Evolutionary conservation across 2,113 vertebrate genomes (phyloP), one percentile per base, ranked within the genome.

Genomic region (Ascaphus truei): DNA sequence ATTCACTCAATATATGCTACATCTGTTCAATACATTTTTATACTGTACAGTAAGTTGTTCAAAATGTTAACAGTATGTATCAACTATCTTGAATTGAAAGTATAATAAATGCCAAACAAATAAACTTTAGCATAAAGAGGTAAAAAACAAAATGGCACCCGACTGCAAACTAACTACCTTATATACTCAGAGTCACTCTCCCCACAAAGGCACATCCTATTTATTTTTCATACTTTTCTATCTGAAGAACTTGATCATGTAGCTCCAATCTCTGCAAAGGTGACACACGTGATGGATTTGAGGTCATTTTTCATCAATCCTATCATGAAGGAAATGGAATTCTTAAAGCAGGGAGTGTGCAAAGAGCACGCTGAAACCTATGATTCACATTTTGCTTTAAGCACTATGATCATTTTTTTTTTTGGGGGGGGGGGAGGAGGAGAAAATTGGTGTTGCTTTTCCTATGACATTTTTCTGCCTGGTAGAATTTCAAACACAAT

Each of bases 231-330:
- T 69, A 60, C 56, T 51, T 69, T 69, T 60, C 66, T 69, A 39
- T 69, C 66, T 69, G 66, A 69, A 69, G 66, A 48, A 69, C 20
- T 56, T 60, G 66, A 60, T 69, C 66, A 69, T 69, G 56, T 69
- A 69, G 66, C 60, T 69, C 66, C 50, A 60, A 60, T 60, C 56
- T 60, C 66, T 60, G 66, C 56, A 60, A 50, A 69, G 66, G 66
- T 69, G 66, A 69, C 66, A 69, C 51, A 60, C 60, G 66, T 60
- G 66, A 69, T 69, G 66, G 30, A 69, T 60, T 60, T 51, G 56
- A 69, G 66, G 66, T 69, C 66, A 60, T 69, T 69, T 69, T 69
- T 69, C 66, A 69, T 69, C 66, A 69, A 52, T 60, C 25, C 45
- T 36, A 48, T 60, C 66, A 67, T 50, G 25, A 36, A 36, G 45